Percentiles rank a stretch among this genome's conserved stretches.
Evolutionary conservation across 1,140 invertebrate genomes (phyloP).

Genomic region (Venturia canescens): DNA sequence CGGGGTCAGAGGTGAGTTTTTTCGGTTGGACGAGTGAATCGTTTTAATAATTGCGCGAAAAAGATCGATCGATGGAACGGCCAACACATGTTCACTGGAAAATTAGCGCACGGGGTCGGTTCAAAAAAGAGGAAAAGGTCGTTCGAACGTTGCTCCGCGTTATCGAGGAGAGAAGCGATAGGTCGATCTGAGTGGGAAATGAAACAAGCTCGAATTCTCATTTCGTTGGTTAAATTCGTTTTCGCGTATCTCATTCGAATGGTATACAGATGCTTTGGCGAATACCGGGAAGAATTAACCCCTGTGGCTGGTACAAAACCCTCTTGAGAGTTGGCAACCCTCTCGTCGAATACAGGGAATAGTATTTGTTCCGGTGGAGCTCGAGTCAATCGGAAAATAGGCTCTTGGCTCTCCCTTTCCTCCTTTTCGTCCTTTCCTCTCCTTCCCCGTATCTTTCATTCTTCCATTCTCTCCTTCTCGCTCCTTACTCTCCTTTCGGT

Average conservation of each 20-base stretch:
- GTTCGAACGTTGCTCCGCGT: not conserved
- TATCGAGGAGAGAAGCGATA: too few species aligned
- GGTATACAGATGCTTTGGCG: conserved; percentile 4
- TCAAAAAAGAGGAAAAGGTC: not conserved
- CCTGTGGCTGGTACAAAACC: not conserved
- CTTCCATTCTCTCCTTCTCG: not conserved
- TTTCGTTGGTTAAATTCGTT: not conserved
- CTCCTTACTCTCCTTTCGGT: not conserved
- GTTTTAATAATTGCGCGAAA: not conserved
- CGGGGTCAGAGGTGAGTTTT: conserved; percentile 69
- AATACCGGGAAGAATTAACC: not conserved
- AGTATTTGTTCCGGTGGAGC: not conserved
- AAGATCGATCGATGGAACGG: not conserved
- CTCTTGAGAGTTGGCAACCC: not conserved
- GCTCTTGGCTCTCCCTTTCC: not conserved
- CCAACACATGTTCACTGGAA: not conserved
- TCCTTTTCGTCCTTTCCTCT: not conserved
- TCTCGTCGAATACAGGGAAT: not conserved
- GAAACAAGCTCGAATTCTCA: conserved; percentile 8
- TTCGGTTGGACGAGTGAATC: not conserved
- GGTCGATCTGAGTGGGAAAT: not conserved
- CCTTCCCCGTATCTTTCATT: not conserved
- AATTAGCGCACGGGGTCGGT: not conserved
- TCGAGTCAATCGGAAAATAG: not conserved
- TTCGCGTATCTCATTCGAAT: not conserved